Evolutionary conservation across 2,113 vertebrate species (phyloP).

Genomic region (Merops nubicus): DNA sequence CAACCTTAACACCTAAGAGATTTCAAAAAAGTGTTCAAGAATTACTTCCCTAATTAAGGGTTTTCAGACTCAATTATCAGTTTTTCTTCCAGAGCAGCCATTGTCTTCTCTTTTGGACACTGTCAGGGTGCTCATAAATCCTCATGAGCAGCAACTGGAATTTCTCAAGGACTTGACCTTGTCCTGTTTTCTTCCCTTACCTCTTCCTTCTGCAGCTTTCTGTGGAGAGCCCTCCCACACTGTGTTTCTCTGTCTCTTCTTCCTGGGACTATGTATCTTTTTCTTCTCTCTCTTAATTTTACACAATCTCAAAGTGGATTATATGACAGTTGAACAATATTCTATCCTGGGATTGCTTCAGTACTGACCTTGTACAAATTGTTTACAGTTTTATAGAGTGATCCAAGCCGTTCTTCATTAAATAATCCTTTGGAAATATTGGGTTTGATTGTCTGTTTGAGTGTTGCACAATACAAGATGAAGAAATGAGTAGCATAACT

Average conservation of each 20-base stretch:
- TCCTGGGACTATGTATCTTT: neutral
- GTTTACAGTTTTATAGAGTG: neutral
- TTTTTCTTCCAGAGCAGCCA: neutral
- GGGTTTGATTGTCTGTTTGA: neutral
- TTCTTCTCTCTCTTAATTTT: neutral
- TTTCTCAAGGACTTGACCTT: neutral
- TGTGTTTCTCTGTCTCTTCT: neutral
- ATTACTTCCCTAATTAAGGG: neutral
- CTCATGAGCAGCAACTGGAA: neutral
- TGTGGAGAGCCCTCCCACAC: neutral
- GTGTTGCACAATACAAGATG: neutral
- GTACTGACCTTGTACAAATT: neutral
- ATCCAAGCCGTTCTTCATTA: neutral
- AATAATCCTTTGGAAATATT: slow-evolving; percentile 9
- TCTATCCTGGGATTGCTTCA: neutral
- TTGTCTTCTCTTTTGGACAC: neutral
- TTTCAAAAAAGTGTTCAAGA: neutral
- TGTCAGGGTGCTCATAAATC: neutral
- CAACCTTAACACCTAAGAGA: neutral
- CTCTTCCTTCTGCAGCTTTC: neutral
- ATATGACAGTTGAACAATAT: neutral
- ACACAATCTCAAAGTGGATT: neutral
- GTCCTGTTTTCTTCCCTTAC: neutral
- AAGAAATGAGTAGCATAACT: neutral
- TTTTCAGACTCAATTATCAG: neutral